These are phyloP conservation scores for Molossus alvarezi DNA, from an alignment of 2,797 vertebrate species.

Conservation along the genomic window DNA sequence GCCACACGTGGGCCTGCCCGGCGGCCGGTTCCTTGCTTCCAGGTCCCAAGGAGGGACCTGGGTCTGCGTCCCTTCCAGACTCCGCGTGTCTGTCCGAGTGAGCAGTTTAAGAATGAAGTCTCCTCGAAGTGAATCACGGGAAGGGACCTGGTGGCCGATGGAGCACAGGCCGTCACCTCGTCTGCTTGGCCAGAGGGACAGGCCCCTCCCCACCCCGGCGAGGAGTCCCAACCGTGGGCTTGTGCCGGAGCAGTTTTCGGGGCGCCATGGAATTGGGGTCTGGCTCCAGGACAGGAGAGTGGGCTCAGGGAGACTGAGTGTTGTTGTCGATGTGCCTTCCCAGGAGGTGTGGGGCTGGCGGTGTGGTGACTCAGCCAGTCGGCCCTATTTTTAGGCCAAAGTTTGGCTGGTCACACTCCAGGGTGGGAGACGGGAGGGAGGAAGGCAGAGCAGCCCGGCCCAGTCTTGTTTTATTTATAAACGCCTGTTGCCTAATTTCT, in stretches of 20 bases:
- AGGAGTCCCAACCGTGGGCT: no score
- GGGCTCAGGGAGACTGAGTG: conserved; percentile 10
- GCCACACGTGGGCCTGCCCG: background rate
- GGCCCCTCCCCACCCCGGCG: background rate
- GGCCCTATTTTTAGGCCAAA: conserved; percentile 58
- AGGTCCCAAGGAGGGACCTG: background rate
- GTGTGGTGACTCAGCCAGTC: conserved; percentile 70
- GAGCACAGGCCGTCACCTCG: background rate
- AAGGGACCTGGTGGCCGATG: background rate
- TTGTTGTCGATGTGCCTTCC: conserved; percentile 32
- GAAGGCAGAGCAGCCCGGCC: conserved; percentile 18
- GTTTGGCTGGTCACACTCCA: conserved; percentile 39
- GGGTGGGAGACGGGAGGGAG: conserved; percentile 62
- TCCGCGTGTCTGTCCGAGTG: background rate
- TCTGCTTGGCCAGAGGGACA: no score
- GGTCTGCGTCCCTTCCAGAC: background rate
- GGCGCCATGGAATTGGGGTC: background rate
- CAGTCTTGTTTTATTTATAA: conserved; percentile 77
- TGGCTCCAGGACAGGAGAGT: conserved; percentile 20
- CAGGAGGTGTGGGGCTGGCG: background rate
- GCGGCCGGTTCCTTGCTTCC: no score
- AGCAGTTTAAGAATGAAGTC: background rate
- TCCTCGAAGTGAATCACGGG: background rate
- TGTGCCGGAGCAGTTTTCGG: conserved; percentile 29
- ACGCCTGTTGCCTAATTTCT: conserved; percentile 64